Conservation (phyloP, 2,888 invertebrate genomes). For the Mesorhabditis belari region DNA sequence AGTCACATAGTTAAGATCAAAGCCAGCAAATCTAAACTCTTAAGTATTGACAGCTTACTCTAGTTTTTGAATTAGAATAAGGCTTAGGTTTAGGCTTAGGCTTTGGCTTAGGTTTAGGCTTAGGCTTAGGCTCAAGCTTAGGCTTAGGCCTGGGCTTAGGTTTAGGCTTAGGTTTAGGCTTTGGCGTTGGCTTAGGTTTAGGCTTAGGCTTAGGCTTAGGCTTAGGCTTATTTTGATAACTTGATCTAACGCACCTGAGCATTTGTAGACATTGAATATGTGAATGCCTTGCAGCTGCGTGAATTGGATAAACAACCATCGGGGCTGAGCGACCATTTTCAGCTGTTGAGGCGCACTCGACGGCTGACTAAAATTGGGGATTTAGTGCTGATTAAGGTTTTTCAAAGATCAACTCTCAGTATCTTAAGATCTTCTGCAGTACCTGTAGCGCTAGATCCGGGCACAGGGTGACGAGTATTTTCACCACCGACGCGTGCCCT, state of each 20-base stretch:
- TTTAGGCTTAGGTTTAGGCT: too few species aligned
- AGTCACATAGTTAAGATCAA: constrained; percentile 62
- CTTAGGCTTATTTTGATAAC: neutral
- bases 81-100: too few species aligned
- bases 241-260: neutral
- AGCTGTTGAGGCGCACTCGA: constrained; percentile 21
- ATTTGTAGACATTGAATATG: constrained; percentile 58
- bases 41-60: too few species aligned
- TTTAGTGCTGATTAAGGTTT: neutral
- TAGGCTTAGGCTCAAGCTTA: too few species aligned
- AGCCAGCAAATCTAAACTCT: constrained; percentile 57
- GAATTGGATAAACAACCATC: constrained; percentile 63
- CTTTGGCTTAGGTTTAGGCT: too few species aligned
- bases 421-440: too few species aligned
- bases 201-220: too few species aligned
- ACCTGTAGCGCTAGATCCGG: constrained; percentile 39
- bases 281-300: constrained; percentile 71
- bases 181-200: too few species aligned
- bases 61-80: too few species aligned
- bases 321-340: constrained; percentile 16
- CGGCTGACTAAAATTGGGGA: constrained; percentile 15
- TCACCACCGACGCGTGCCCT: constrained; percentile 32
- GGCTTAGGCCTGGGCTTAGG: too few species aligned
- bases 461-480: constrained; percentile 22
- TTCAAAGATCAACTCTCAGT: too few species aligned